Percentiles rank a stretch among this genome's conserved stretches.
These are phyloP conservation scores for Myotis vivesi DNA, from an alignment of 2,797 vertebrate genomes.

Conservation along the genomic window DNA sequence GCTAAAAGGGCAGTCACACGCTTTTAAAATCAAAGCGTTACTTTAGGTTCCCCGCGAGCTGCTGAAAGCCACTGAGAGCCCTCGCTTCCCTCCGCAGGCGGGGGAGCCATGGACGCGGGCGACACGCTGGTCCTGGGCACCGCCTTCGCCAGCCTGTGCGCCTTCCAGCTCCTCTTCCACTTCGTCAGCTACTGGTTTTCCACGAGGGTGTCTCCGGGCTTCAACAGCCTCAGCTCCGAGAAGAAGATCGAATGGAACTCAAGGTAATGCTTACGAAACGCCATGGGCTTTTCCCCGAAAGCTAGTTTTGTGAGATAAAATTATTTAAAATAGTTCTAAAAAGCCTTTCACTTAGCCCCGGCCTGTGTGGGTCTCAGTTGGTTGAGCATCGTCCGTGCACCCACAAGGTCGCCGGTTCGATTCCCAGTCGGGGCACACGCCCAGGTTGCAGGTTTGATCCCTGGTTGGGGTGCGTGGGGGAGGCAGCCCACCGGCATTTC, in stretches of 20 bases:
- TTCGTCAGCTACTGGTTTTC: conserved; percentile 93
- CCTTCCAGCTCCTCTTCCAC: conserved; percentile 96
- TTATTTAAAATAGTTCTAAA: neutral
- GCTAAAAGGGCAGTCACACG: neutral
- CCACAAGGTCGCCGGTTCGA: neutral
- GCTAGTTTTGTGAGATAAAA: neutral
- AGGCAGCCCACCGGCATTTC: neutral
- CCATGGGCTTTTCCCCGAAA: neutral
- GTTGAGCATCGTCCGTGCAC: neutral
- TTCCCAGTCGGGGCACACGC: neutral
- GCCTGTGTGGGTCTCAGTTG: neutral
- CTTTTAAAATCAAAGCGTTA: conserved; percentile 32
- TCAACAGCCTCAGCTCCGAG: conserved; percentile 89
- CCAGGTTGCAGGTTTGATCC: neutral
- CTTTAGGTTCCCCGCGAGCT: neutral
- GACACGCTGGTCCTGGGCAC: conserved; percentile 88
- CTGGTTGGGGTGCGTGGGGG: neutral
- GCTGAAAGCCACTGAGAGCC: conserved; percentile 14
- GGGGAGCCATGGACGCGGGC: conserved; percentile 93
- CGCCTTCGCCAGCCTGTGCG: conserved; percentile 89
- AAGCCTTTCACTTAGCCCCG: neutral
- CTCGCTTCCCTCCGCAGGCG: conserved; percentile 80
- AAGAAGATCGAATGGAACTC: conserved; percentile 99
- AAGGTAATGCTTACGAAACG: conserved; percentile 86
- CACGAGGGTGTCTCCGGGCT: conserved; percentile 88